Evolutionary conservation across 2,888 invertebrate genomes (phyloP).

Genomic region (Scelioninae gen. 2): DNA sequence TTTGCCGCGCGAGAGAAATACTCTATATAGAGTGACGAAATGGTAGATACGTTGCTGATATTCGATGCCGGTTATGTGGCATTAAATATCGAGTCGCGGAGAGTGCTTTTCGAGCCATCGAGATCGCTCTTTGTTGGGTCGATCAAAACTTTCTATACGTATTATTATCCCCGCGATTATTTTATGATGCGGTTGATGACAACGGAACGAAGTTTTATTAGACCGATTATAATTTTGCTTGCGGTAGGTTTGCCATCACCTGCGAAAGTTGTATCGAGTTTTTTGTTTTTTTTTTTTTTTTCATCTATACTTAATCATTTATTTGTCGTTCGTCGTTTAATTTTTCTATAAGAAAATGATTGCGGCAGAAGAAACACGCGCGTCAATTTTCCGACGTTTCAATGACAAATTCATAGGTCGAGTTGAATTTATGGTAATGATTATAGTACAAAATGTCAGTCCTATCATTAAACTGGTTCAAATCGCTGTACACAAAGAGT

Average conservation of each 20-base stretch:
- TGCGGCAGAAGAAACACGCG: too few species aligned
- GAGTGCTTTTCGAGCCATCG: slow-evolving; percentile 30
- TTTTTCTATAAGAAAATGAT: too few species aligned
- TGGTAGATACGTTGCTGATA: slow-evolving; percentile 37
- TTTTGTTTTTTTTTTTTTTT: background rate
- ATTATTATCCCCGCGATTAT: slow-evolving; percentile 35
- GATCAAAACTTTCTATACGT: slow-evolving; percentile 39
- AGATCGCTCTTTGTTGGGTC: slow-evolving; percentile 41
- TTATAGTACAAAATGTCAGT: too few species aligned
- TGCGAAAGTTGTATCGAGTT: slow-evolving; percentile 9
- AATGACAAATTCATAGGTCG: too few species aligned
- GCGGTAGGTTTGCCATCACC: slow-evolving; percentile 1
- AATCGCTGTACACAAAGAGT: too few species aligned
- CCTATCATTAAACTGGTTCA: too few species aligned
- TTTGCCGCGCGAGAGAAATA: slow-evolving; percentile 18
- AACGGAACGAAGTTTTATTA: slow-evolving; percentile 20
- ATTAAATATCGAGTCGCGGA: slow-evolving; percentile 45
- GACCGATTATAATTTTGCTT: slow-evolving; percentile 2
- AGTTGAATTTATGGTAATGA: too few species aligned
- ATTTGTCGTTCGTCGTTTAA: too few species aligned
- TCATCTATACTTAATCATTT: too few species aligned
- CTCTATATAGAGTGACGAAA: slow-evolving; percentile 42
- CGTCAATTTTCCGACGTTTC: too few species aligned
- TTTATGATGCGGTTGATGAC: slow-evolving; percentile 23
- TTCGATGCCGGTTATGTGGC: slow-evolving; percentile 38